Evolutionary conservation across 2,888 invertebrate genomes (phyloP).

Genomic region (Drosophila ezoana): DNA sequence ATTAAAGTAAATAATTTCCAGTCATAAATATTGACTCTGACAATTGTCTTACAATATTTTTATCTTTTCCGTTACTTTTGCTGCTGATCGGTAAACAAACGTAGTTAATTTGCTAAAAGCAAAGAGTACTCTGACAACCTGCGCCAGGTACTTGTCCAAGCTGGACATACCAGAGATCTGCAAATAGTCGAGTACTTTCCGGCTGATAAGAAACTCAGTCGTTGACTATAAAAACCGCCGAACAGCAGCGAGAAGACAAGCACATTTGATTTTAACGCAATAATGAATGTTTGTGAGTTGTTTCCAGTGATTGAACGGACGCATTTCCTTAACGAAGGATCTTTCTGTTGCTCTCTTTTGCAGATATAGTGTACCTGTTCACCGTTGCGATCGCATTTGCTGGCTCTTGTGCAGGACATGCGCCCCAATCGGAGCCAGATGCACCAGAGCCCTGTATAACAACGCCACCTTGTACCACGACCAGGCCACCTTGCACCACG

Average conservation of each 20-base stretch:
- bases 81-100: conserved; percentile 13
- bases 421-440: neutral
- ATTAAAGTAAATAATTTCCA: neutral
- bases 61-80: neutral
- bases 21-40: neutral
- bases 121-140: conserved; percentile 10
- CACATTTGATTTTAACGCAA: conserved; percentile 2
- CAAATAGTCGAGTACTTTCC: conserved; percentile 7
- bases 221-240: conserved; percentile 27
- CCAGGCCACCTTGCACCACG: conserved; percentile 3
- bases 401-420: conserved; percentile 21
- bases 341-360: neutral
- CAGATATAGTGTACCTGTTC: conserved; percentile 50
- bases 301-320: too few relatives aligned
- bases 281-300: conserved; percentile 57
- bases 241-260: neutral
- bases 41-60: conserved; percentile 3
- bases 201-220: conserved; percentile 36
- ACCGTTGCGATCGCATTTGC: conserved; percentile 32
- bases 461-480: conserved; percentile 3
- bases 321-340: neutral
- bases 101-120: conserved; percentile 41
- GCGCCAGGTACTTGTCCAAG: neutral
- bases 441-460: neutral
- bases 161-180: conserved; percentile 13